These are phyloP conservation scores for Apodemus sylvaticus DNA, from an alignment of 2,113 vertebrate genomes.

Conservation along the genomic window DNA sequence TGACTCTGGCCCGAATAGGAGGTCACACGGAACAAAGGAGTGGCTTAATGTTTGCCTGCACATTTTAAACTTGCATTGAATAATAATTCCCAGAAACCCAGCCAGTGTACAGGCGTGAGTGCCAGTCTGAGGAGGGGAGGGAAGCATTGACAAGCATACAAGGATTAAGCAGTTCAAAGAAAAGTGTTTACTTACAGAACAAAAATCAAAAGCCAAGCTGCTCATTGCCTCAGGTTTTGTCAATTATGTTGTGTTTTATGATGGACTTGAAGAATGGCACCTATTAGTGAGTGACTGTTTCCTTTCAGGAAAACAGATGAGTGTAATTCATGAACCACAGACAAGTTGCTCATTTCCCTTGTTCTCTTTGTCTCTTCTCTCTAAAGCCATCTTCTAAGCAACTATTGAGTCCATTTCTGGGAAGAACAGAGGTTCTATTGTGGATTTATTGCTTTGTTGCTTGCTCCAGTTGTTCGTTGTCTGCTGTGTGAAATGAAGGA, in stretches of 20 bases:
- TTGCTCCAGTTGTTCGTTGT: not conserved
- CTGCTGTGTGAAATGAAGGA: not conserved
- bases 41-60: conserved; percentile 42
- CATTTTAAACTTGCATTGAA: conserved; percentile 54
- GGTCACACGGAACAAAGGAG: conserved; percentile 30
- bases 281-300: conserved; percentile 74
- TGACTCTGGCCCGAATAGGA: not conserved
- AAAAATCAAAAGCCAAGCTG: conserved; percentile 73
- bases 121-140: conserved; percentile 56
- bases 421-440: conserved; percentile 69
- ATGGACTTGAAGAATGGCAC: conserved; percentile 73
- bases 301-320: conserved; percentile 75
- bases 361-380: conserved; percentile 72
- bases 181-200: conserved; percentile 74
- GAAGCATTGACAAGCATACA: conserved; percentile 57
- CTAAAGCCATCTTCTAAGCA: conserved; percentile 68
- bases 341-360: conserved; percentile 76
- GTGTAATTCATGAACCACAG: conserved; percentile 71
- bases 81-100: conserved; percentile 68
- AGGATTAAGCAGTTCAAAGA: conserved; percentile 76
- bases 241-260: conserved; percentile 74
- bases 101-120: conserved; percentile 40
- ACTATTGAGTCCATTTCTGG: conserved; percentile 71
- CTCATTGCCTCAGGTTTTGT: conserved; percentile 77
- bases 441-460: conserved; percentile 60